These are phyloP conservation scores for Scaptomyza caliginosa DNA, from an alignment of 2,888 invertebrate genomes.

Conservation along the genomic window DNA sequence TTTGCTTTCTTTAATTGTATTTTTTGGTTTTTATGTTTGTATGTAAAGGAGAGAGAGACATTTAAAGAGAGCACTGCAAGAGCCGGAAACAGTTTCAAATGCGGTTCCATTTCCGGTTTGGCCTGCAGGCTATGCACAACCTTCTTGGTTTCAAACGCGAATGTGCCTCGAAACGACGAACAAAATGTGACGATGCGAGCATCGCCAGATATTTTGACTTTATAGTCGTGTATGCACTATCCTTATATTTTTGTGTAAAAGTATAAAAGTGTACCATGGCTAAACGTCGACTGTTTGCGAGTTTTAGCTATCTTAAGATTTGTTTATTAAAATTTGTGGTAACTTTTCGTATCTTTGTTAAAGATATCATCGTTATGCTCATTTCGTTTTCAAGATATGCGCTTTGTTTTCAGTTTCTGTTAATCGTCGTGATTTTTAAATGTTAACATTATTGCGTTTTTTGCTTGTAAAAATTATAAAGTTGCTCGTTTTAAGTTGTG, in stretches of 20 bases:
- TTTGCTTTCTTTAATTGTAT: no score
- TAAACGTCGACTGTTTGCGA: constrained; percentile 46
- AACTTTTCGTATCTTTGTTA: constrained; percentile 50
- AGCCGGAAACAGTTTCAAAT: constrained; percentile 22
- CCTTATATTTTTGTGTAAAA: constrained; percentile 76
- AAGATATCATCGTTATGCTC: constrained; percentile 27
- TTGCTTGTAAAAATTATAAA: constrained; percentile 74
- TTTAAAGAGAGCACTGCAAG: constrained; percentile 65
- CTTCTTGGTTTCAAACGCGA: constrained; percentile 72
- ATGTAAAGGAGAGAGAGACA: constrained; percentile 55
- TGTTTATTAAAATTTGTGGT: constrained; percentile 68
- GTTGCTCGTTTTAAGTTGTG: constrained; percentile 50
- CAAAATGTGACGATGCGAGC: constrained; percentile 36
- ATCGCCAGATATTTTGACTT: constrained; percentile 36
- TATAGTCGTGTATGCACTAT: constrained; percentile 39
- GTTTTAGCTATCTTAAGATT: constrained; percentile 18
- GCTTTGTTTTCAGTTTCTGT: constrained; percentile 64
- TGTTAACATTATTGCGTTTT: constrained; percentile 79
- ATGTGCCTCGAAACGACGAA: constrained; percentile 61
- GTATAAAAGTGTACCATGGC: constrained; percentile 81
- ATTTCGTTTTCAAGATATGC: constrained; percentile 77
- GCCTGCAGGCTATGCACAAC: constrained; percentile 72
- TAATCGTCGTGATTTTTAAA: constrained; percentile 49
- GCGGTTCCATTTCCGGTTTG: constrained; percentile 6
- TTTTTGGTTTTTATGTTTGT: constrained; percentile 21